These are phyloP conservation scores for Acanthococcus lagerstroemiae DNA, from an alignment of 2,888 invertebrate species.

Conservation along the genomic window DNA sequence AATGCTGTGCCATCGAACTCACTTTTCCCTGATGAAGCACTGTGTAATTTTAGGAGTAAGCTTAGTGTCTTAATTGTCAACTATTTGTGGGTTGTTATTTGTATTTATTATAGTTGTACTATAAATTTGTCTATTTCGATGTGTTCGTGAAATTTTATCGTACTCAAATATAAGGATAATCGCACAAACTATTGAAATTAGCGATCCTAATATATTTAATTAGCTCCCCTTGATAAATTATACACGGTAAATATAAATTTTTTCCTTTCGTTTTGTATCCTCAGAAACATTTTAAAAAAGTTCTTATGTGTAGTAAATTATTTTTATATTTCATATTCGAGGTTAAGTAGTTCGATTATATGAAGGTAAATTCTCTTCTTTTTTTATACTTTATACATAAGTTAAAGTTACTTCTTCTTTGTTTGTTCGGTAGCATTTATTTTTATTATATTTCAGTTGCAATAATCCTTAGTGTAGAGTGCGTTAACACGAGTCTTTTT, in stretches of 20 bases:
- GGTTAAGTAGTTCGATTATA: neutral
- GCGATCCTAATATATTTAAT: neutral
- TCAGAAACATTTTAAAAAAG: too few species aligned
- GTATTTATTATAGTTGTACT: neutral
- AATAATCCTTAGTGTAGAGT: too few species aligned
- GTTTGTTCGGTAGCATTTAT: too few species aligned
- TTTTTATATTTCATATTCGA: neutral
- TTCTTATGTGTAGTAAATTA: neutral
- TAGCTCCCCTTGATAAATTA: neutral
- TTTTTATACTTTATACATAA: too few species aligned
- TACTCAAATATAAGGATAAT: neutral
- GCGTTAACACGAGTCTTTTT: too few species aligned
- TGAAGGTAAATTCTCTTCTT: neutral
- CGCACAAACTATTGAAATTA: neutral
- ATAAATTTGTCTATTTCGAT: neutral
- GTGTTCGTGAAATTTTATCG: neutral
- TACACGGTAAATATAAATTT: neutral
- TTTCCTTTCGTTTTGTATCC: neutral
- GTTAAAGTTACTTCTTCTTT: too few species aligned
- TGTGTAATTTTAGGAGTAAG: neutral
- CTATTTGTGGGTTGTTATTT: neutral
- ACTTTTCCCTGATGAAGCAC: neutral
- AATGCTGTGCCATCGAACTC: neutral
- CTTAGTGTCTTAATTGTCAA: neutral
- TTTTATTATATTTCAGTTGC: too few species aligned